Percentiles rank a stretch among this genome's conserved stretches.
Conservation (phyloP, 2,797 vertebrate genomes). For the Margarornis squamiger region DNA sequence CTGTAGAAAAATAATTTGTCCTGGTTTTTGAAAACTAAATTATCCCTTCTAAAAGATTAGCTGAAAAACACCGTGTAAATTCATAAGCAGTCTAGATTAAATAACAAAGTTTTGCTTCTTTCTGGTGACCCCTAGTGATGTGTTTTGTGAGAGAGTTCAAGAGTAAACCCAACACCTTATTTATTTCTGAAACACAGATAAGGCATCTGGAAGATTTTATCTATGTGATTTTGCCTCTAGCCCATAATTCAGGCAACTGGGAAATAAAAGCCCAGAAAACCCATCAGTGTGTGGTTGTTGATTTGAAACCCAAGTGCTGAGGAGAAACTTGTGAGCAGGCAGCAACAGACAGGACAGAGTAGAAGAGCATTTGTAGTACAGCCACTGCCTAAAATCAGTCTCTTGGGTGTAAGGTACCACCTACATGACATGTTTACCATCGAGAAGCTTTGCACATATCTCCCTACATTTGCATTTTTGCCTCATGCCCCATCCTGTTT, state of each 20-base stretch:
- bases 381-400: background rate
- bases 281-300: background rate
- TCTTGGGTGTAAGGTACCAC: background rate
- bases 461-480: background rate
- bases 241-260: background rate
- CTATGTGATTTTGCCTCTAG: background rate
- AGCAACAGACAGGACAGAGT: background rate
- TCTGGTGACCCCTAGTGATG: constrained; percentile 29
- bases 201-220: constrained; percentile 29
- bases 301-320: background rate
- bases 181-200: background rate
- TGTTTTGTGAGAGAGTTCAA: background rate
- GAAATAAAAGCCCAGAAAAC: background rate
- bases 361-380: background rate
- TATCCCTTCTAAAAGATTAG: constrained; percentile 13
- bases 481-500: background rate
- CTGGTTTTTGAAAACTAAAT: constrained; percentile 36
- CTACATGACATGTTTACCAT: accelerated
- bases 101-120: constrained; percentile 7
- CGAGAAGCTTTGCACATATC: background rate
- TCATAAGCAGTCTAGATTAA: background rate
- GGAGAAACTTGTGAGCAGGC: background rate
- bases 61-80: background rate
- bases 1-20: constrained; percentile 28
- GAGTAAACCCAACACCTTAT: background rate